Base-by-base conservation (phyloP, 2,888 invertebrate species). In the Philonicus albiceps region DNA sequence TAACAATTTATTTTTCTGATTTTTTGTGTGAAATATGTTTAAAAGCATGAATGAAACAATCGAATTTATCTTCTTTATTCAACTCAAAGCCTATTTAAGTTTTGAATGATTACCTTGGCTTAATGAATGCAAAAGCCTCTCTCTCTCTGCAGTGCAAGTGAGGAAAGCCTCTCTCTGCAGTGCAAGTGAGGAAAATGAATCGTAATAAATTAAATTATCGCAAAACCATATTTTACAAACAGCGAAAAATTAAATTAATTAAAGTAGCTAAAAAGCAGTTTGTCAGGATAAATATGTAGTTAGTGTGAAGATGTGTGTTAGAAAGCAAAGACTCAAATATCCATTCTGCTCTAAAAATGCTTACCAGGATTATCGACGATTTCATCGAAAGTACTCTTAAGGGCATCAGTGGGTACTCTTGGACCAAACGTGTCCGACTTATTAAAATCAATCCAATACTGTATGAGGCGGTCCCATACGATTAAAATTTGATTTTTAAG, bases 391-490 rank as follows among this genome's bases (percentile, higher is more conserved):
- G 95, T 95, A 89, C 94, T 94, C 89, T 95, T 94, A 3, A 97
- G 94, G 0, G 96, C 96, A 75, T 94, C 93, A 13, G 94, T 93
- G 86, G 96, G 95, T 0, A 97, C 96, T 86, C 95, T 94, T 0
- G 97, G 97, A 0, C 97, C 97, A 88, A 93, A 91, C 7, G 92
- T 89, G 87, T 93, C 93, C 13, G 91, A 91, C 86, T 92, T 92
- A 89, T 94, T 94, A 0, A 96, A 95, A 90, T 96, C 95, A 92
- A 97, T 96, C 97, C 97, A 98, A 87, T 97, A 96, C 92, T 98
- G 97, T 92, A 98, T 98, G 74, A 98, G 94, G 87, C 97, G 94
- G 92, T 98, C 98, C 97, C 98, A 98, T 22, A 99, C 93, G 91
- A 98, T 97, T 55, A 98, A 93, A 1, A 98, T 95, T 92, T 98